Evolutionary conservation across 92 coral and sea anemone genomes (phyloP).

Genomic region (Phenganax stokvisi): DNA sequence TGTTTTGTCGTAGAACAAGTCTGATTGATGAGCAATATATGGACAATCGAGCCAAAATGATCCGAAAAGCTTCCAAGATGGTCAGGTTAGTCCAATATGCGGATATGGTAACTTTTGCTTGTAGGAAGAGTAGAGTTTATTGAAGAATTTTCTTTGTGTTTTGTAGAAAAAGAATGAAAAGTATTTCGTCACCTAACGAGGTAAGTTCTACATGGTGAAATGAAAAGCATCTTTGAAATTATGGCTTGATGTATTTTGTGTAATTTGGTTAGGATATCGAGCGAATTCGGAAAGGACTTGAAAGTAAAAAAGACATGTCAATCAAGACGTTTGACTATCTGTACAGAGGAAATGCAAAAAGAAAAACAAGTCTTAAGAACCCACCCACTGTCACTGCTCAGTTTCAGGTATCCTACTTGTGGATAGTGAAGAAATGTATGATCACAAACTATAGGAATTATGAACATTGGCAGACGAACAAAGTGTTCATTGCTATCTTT

Average conservation of each 20-base stretch:
- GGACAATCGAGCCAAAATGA: conserved; percentile 26
- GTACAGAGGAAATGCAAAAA: conserved; percentile 57
- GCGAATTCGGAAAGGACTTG: conserved; percentile 84
- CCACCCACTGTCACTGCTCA: conserved; percentile 99
- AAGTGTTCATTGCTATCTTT: neutral
- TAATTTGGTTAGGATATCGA: conserved; percentile 56
- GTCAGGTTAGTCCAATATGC: neutral
- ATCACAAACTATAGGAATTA: neutral
- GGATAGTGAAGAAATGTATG: no score
- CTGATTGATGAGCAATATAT: conserved; percentile 35
- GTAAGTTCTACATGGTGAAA: neutral
- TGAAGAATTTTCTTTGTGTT: neutral
- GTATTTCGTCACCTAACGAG: conserved; percentile 30
- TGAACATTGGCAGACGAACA: neutral
- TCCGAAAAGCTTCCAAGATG: conserved; percentile 34
- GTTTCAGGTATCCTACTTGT: conserved; percentile 69
- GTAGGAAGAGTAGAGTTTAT: neutral
- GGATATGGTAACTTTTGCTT: neutral
- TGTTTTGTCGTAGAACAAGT: conserved; percentile 9
- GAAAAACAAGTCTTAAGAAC: conserved; percentile 89
- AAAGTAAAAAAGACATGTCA: conserved; percentile 97
- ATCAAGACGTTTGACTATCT: conserved; percentile 84
- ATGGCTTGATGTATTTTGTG: neutral
- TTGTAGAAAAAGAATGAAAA: conserved; percentile 37
- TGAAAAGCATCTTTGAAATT: neutral